Base-by-base conservation (phyloP, 2,888 invertebrate genomes). In the Synanthedon andrenaeformis region DNA sequence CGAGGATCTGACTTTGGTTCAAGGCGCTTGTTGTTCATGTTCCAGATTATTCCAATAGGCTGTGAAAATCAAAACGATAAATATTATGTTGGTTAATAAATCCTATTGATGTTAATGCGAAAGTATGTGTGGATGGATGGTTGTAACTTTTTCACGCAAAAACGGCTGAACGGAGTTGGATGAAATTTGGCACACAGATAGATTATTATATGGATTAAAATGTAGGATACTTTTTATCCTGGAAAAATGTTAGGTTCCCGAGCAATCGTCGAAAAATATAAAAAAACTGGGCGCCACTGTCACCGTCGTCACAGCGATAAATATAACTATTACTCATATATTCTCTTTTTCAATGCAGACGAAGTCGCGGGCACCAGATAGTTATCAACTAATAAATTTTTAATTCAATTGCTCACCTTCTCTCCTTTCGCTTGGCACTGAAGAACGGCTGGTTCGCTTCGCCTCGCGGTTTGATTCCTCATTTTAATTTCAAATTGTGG, bases 391-490 rank as follows among this genome's bases (percentile, higher is more conserved):
- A n/a, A 42, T 12, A 8, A 42, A 8, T 35, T 35, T 35, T 35
- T 10, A 35, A 35, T 35, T 10, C 23, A 28, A 51, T 23, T 49
- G 35, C 13, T 58, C 73, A 82, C 87, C 79, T 96, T 96, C 79
- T 97, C 97, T 62, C 97, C 96, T 77, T 95, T 95, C 41, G 96
- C 96, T 84, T 96, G 95, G 77, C 97, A 97, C 70, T 96, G 95
- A 57, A 97, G 77, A 8, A 96, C 96, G 42, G 96, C 95, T 35
- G 96, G 95, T 79, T 97, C 96, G 55, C 95, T 95, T 60, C 96
- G 92, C 61, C 96, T 92, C 8, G 96, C 94, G 17, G 96, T 97
- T 83, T 96, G 96, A 70, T 97, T 96, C 55, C 95, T 91, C 73
- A 95, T 90, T 83, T 97, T 96, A 64, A 96, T 95, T 69, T 96